Evolutionary conservation across 2,797 vertebrate species (phyloP).

Genomic region (Tadarida brasiliensis): DNA sequence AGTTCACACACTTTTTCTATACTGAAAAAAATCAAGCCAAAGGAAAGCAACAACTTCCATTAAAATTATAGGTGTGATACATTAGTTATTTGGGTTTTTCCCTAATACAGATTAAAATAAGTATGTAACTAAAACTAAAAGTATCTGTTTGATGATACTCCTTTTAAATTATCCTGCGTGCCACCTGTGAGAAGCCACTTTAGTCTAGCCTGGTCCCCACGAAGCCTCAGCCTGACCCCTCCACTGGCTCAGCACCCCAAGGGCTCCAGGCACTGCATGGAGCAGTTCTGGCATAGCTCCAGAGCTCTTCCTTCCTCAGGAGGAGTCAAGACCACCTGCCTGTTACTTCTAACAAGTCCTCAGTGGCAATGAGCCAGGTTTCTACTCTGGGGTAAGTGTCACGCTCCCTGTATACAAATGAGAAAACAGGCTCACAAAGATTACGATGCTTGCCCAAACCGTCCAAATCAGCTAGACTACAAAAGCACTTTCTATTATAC

Average conservation of each 20-base stretch:
- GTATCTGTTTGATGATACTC: not conserved
- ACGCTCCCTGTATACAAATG: not conserved
- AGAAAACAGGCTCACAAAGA: not conserved
- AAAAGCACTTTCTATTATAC: not conserved
- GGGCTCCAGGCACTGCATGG: too few relatives aligned
- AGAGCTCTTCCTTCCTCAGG: not conserved
- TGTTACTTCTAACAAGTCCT: not conserved
- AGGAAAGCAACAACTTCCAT: constrained; percentile 25
- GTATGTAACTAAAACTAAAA: not conserved
- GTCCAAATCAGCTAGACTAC: not conserved
- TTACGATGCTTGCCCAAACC: not conserved
- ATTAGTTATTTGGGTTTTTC: not conserved
- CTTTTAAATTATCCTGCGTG: not conserved
- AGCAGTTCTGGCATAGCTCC: not conserved
- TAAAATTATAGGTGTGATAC: not conserved
- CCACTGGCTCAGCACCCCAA: not conserved
- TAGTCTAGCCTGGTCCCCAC: not conserved
- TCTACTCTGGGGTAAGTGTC: not conserved
- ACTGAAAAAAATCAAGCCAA: not conserved
- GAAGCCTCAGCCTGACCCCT: not conserved
- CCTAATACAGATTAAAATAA: not conserved
- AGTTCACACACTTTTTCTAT: not conserved
- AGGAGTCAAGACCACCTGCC: not conserved
- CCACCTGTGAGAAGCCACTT: not conserved
- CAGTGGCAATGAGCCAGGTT: not conserved